phyloP scores from a whole-genome alignment of 2,797 vertebrate species.

The Alosa sapidissima region DNA sequence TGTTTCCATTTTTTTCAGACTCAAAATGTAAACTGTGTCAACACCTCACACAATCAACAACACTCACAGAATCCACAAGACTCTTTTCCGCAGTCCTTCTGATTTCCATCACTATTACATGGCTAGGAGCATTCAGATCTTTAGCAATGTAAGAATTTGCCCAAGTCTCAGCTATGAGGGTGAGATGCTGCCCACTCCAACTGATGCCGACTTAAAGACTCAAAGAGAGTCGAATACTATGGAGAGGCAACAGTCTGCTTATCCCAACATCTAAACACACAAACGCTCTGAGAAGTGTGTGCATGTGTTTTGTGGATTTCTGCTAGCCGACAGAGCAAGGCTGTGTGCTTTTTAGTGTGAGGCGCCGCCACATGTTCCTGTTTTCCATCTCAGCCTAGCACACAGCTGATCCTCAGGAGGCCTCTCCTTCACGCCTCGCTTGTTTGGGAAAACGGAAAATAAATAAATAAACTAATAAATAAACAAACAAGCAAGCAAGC shows the following conservation, averaged over 20 bases:
- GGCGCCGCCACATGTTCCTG: background rate
- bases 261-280: background rate
- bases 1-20: background rate
- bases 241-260: background rate
- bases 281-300: background rate
- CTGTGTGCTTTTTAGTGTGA: background rate
- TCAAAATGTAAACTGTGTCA: background rate
- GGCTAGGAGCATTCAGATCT: background rate
- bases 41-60: background rate
- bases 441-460: background rate
- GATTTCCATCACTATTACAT: background rate
- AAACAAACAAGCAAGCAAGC: background rate
- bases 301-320: background rate
- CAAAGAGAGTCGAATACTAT: background rate
- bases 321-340: background rate
- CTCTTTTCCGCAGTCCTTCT: background rate
- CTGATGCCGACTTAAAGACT: background rate
- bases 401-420: background rate
- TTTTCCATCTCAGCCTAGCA: background rate
- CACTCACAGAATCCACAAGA: background rate
- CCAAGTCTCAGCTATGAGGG: background rate
- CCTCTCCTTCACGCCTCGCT: conserved; percentile 7
- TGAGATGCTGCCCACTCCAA: background rate
- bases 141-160: background rate
- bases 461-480: background rate